These are phyloP conservation scores for Nomada ferruginata DNA, from an alignment of 2,888 invertebrate species.

Conservation along the genomic window DNA sequence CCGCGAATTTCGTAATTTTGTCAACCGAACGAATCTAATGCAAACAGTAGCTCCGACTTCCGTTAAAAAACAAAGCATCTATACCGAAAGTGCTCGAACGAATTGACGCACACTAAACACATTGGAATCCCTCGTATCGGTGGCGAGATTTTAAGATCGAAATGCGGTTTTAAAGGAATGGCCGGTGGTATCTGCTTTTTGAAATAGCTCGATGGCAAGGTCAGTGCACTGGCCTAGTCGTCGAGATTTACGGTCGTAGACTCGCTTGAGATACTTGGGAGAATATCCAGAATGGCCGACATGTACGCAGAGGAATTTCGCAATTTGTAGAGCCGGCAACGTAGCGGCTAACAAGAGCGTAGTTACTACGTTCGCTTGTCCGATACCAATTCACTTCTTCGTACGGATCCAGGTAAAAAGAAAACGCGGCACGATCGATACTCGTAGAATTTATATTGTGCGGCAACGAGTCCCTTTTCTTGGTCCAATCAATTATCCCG, in stretches of 20 bases:
- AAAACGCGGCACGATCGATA: conserved; percentile 50
- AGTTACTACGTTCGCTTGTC: conserved; percentile 60
- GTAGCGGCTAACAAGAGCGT: conserved; percentile 66
- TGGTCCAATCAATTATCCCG: background rate
- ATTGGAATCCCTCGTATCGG: background rate
- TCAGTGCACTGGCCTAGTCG: conserved; percentile 68
- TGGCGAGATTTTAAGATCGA: background rate
- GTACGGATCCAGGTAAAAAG: conserved; percentile 39
- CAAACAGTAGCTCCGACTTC: background rate
- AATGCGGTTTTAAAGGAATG: conserved; percentile 12
- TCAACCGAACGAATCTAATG: too few relatives aligned
- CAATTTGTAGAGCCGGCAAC: conserved; percentile 73
- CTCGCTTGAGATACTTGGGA: conserved; percentile 50
- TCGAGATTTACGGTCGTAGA: conserved; percentile 54
- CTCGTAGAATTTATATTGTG: conserved; percentile 48
- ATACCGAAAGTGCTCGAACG: background rate
- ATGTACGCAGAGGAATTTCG: conserved; percentile 77
- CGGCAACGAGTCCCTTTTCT: background rate
- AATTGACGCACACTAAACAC: background rate
- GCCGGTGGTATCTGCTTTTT: background rate
- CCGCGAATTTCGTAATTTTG: too few relatives aligned
- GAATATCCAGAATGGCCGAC: conserved; percentile 61
- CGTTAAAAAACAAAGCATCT: background rate
- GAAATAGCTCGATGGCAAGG: conserved; percentile 46
- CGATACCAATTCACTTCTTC: conserved; percentile 66